Conservation (phyloP, 2,888 invertebrate species). For the Drosophila mulleri region DNA sequence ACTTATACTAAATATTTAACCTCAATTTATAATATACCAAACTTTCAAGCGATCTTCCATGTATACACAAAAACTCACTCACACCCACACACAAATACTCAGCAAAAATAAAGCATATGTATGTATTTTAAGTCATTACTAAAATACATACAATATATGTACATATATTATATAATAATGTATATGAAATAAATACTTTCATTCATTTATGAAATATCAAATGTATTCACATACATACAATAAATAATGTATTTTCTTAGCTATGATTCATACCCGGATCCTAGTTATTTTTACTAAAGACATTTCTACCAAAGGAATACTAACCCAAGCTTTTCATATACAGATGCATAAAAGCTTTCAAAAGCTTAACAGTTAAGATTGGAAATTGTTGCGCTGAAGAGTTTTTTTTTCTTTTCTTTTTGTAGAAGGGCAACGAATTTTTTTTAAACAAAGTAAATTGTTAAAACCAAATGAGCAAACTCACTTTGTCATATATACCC, state of each 20-base stretch:
- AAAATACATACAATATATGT: background rate
- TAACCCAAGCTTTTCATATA: background rate
- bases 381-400: slow-evolving; percentile 12
- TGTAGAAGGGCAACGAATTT: slow-evolving; percentile 7
- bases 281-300: background rate
- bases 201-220: background rate
- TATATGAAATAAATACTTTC: background rate
- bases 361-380: slow-evolving; percentile 18
- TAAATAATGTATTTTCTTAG: background rate
- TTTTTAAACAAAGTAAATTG: slow-evolving; percentile 21
- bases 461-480: slow-evolving; percentile 32
- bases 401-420: background rate
- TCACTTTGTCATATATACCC: slow-evolving; percentile 8
- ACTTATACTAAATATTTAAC: background rate
- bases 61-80: background rate
- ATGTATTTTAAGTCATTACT: background rate
- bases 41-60: background rate
- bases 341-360: slow-evolving; percentile 20
- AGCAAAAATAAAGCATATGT: slow-evolving; percentile 2
- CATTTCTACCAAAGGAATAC: slow-evolving; percentile 21
- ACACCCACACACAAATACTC: background rate
- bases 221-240: too few relatives aligned
- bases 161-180: background rate
- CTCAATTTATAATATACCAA: background rate
- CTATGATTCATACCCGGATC: slow-evolving; percentile 9